These are phyloP conservation scores for Lithophane socia DNA, from an alignment of 2,888 invertebrate genomes.

Conservation along the genomic window DNA sequence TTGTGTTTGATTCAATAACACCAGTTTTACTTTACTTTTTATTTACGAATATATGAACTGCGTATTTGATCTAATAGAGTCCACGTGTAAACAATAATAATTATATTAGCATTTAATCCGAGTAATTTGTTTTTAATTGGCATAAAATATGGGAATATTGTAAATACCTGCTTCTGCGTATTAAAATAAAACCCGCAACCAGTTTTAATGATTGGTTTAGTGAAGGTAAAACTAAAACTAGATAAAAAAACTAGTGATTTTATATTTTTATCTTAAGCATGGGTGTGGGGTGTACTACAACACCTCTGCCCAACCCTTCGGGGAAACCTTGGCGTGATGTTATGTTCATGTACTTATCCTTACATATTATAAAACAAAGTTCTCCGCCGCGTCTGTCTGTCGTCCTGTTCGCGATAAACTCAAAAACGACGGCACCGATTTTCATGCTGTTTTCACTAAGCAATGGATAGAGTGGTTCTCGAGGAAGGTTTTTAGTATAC, in stretches of 20 bases:
- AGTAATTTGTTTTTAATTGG: background rate
- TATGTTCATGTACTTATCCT: too few relatives aligned
- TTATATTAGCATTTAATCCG: constrained; percentile 9
- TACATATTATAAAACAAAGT: too few relatives aligned
- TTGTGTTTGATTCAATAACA: constrained; percentile 2
- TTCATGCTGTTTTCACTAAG: too few relatives aligned
- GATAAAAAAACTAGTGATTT: too few relatives aligned
- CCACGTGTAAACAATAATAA: constrained; percentile 28
- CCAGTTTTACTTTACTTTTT: background rate
- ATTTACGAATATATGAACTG: background rate
- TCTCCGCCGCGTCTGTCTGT: too few relatives aligned
- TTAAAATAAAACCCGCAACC: background rate
- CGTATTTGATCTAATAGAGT: background rate
- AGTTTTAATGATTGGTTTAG: background rate
- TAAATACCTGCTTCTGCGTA: background rate
- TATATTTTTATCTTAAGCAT: background rate
- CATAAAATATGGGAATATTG: background rate
- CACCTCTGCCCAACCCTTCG: background rate
- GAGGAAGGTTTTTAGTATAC: too few relatives aligned
- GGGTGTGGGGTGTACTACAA: background rate
- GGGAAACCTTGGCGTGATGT: background rate
- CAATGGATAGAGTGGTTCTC: too few relatives aligned
- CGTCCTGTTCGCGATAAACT: too few relatives aligned
- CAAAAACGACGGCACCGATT: too few relatives aligned
- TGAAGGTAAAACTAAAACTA: background rate